These are phyloP conservation scores for Chlorops oryzae DNA, from an alignment of 1,140 invertebrate species.

Conservation along the genomic window DNA sequence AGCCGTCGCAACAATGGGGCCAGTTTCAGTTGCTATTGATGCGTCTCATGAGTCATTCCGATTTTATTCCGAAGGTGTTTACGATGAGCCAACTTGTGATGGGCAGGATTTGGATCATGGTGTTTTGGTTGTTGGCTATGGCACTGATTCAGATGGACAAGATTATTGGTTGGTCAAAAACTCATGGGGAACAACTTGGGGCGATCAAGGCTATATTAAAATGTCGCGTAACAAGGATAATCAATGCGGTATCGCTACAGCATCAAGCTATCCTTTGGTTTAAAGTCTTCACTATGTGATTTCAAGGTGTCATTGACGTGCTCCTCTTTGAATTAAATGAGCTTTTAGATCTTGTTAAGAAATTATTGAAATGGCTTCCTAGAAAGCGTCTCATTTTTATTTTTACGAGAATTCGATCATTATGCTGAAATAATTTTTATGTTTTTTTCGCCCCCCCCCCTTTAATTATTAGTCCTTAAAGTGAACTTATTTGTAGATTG, in stretches of 20 bases:
- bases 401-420: no score
- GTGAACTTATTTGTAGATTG: no score
- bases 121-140: constrained; percentile 63
- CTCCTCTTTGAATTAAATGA: no score
- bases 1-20: constrained; percentile 85
- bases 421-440: no score
- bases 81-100: constrained; percentile 62
- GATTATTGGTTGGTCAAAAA: constrained; percentile 62
- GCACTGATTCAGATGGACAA: constrained; percentile 56
- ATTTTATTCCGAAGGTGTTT: constrained; percentile 59
- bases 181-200: constrained; percentile 80
- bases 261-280: constrained; percentile 76
- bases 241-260: constrained; percentile 81
- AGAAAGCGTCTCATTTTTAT: no score
- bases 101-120: constrained; percentile 75
- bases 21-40: constrained; percentile 86
- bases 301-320: no score
- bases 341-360: no score
- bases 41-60: constrained; percentile 71
- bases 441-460: no score
- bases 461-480: no score
- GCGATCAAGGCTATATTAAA: constrained; percentile 79
- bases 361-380: no score
- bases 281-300: no score
- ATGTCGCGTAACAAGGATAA: constrained; percentile 84